Evolutionary conservation across 1,140 invertebrate species (phyloP).

Genomic region (Rhopalosiphum maidis): DNA sequence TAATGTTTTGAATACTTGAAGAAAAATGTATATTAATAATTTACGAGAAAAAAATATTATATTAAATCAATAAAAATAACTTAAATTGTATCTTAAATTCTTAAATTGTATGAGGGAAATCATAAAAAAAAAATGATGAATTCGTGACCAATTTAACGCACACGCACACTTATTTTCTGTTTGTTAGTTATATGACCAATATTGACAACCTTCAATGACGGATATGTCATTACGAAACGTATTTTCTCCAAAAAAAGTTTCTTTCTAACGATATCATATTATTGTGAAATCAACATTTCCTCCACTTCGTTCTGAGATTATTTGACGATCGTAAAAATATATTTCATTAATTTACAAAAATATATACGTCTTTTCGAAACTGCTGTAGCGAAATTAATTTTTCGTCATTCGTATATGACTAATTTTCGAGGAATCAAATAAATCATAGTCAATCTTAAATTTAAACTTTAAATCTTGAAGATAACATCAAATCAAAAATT

Average conservation of each 20-base stretch:
- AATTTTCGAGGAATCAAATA: neutral
- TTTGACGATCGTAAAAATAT: neutral
- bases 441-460: neutral
- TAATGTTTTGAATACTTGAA: neutral
- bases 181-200: neutral
- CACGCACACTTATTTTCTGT: neutral
- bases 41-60: neutral
- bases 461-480: neutral
- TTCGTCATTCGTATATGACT: neutral
- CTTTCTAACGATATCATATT: neutral
- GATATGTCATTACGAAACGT: neutral
- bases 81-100: neutral
- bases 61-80: neutral
- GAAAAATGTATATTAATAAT: neutral
- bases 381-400: neutral
- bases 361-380: neutral
- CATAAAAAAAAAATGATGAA: neutral
- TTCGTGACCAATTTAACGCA: neutral
- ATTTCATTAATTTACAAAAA: neutral
- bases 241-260: conserved; percentile 12
- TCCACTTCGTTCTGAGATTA: neutral
- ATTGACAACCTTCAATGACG: neutral
- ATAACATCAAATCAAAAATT: neutral
- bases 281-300: neutral
- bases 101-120: neutral